Percentiles rank a stretch among this genome's conserved stretches.
phyloP scores from a whole-genome alignment of 2,797 vertebrate species.

The Xiphophorus birchmanni region DNA sequence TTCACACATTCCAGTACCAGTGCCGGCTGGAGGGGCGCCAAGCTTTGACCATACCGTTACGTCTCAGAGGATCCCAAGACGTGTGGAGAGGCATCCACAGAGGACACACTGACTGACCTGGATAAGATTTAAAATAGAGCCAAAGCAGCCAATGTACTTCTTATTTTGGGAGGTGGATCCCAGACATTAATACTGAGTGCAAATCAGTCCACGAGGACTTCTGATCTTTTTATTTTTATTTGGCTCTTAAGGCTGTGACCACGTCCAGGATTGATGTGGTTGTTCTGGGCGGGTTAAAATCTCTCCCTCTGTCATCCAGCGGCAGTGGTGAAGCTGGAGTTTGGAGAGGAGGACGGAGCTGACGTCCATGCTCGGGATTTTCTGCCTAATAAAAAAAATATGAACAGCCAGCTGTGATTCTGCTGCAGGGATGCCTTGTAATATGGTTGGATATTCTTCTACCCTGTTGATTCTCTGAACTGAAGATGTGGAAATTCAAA shows the following conservation, averaged over 20 bases:
- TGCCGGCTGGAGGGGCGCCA: constrained; percentile 31
- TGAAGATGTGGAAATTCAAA: constrained; percentile 95
- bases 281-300: constrained; percentile 64
- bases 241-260: constrained; percentile 37
- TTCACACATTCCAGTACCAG: constrained; percentile 47
- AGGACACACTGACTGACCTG: constrained; percentile 76
- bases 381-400: constrained; percentile 40
- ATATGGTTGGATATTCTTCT: constrained; percentile 24
- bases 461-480: constrained; percentile 53
- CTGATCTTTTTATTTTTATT: constrained; percentile 25
- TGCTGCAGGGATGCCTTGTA: constrained; percentile 50
- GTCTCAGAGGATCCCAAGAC: constrained; percentile 64
- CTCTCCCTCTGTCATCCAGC: constrained; percentile 53
- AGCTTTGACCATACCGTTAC: constrained; percentile 33
- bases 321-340: constrained; percentile 41
- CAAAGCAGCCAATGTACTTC: constrained; percentile 34
- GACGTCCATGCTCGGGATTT: constrained; percentile 28
- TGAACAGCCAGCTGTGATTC: constrained; percentile 21
- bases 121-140: constrained; percentile 65
- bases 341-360: constrained; percentile 26
- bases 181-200: constrained; percentile 19
- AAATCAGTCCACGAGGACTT: constrained; percentile 30
- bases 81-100: constrained; percentile 53
- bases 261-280: constrained; percentile 63
- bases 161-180: constrained; percentile 47